Evolutionary conservation across 2,113 vertebrate species (phyloP), one percentile per base, ranked within the genome.

Genomic region (Columba livia): DNA sequence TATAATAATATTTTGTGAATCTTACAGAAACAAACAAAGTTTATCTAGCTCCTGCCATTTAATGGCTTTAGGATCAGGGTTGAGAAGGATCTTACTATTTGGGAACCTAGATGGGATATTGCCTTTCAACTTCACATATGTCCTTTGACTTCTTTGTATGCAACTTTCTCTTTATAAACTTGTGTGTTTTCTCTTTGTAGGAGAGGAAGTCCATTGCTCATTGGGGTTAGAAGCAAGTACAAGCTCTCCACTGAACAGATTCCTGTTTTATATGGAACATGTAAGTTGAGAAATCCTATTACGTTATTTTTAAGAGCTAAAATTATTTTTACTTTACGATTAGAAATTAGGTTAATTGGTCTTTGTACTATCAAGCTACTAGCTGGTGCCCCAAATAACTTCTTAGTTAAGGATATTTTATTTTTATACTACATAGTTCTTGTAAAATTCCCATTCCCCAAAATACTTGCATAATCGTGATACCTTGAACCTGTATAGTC

Each of bases 161-260:
- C 23, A 57, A 15, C 9, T 58, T 58, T 58, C 12, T 15, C 4
- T 54, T 50, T 23, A 21, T 89, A 42, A 96, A 36, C 11, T 23
- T 15, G 9, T 4, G 6, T 25, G 73, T 96, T 47, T 93, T 95
- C 18, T 84, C 64, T 81, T 73, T 81, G 19, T 96, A 99, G 99
- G 97, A 99, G 99, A 97, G 99, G 99, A 86, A 99, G 99, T 95
- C 99, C 99, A 29, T 95, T 99, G 95, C 98, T 99, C 61, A 99
- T 99, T 44, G 99, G 99, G n/a, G 98, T 99, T 86, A 98, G 98
- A 73, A 99, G 99, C 96, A 98, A 99, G 94, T 98, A 98, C 58
- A 98, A 99, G 84, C 98, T 99, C 66, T 98, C 98, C 73, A 98
- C 99, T 7, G 98, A 99, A 73, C 97, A 99, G 95, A 98, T 99